These are phyloP conservation scores for Oxycera nigricornis DNA, from an alignment of 2,888 invertebrate species.

Conservation along the genomic window DNA sequence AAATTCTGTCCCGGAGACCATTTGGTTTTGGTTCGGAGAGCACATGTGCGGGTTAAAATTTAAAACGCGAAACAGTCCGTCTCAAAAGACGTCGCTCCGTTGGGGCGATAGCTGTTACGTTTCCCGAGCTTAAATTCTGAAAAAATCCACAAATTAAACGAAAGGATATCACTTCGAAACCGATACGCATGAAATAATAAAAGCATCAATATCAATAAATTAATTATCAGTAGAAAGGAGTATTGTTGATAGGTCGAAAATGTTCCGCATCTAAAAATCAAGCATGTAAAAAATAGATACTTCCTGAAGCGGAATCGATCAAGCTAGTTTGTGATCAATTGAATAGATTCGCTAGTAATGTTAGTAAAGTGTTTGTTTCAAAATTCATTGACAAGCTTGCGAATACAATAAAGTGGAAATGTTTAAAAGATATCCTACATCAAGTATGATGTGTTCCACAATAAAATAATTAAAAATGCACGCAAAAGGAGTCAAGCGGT, in stretches of 20 bases:
- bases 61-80: slow-evolving; percentile 95
- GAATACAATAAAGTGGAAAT: background rate
- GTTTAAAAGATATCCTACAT: slow-evolving; percentile 12
- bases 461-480: slow-evolving; percentile 30
- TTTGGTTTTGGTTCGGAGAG: slow-evolving; percentile 53
- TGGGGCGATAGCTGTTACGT: slow-evolving; percentile 90
- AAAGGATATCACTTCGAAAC: background rate
- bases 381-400: slow-evolving; percentile 18
- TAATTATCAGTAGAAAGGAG: no score
- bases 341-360: background rate
- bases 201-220: no score
- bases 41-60: slow-evolving; percentile 96
- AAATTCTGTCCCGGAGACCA: slow-evolving; percentile 34
- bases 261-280: background rate
- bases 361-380: background rate
- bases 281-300: background rate
- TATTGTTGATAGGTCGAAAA: no score
- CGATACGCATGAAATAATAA: background rate
- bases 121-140: background rate
- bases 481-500: background rate
- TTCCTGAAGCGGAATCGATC: background rate
- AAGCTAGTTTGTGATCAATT: background rate
- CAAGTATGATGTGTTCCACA: slow-evolving; percentile 43
- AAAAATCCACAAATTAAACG: background rate
- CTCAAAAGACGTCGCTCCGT: slow-evolving; percentile 94